phyloP scores from a whole-genome alignment of 2,797 vertebrate genomes.

The Sebastes cheni region DNA sequence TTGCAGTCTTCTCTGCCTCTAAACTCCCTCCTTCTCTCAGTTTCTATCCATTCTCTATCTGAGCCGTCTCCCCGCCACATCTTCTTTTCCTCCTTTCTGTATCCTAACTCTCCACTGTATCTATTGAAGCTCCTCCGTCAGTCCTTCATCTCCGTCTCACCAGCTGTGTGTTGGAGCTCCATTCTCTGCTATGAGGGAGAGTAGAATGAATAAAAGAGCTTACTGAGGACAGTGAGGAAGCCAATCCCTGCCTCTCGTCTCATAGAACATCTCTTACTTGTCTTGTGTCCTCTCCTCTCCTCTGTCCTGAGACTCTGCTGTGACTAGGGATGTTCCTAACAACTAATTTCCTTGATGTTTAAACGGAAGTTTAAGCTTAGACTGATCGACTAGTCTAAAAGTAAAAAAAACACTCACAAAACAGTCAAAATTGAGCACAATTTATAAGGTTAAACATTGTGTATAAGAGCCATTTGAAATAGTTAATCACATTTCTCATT shows the following conservation, averaged over 20 bases:
- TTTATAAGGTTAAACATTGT: background rate
- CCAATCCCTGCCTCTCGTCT: conserved; percentile 41
- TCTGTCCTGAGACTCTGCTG: conserved; percentile 7
- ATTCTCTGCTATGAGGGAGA: conserved; percentile 43
- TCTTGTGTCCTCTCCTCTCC: background rate
- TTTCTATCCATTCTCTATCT: background rate
- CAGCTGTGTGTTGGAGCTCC: conserved; percentile 49
- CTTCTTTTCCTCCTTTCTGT: background rate
- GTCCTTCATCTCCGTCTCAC: conserved; percentile 57
- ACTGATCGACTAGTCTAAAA: background rate
- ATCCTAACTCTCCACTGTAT: conserved; percentile 19
- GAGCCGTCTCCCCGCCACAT: background rate
- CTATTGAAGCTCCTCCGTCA: conserved; percentile 35
- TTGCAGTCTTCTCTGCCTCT: background rate
- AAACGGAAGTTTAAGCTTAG: background rate
- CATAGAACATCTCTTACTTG: conserved; percentile 15
- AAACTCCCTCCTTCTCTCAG: background rate
- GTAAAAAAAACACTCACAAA: background rate
- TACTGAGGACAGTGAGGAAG: conserved; percentile 37
- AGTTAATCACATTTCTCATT: too few species aligned
- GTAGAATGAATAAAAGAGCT: conserved; percentile 50
- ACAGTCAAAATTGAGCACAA: accelerated
- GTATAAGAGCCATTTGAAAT: too few species aligned
- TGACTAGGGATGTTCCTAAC: background rate
- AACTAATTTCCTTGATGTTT: background rate